Conservation (phyloP, 1,140 invertebrate genomes). For the Andrena cerasifolii region DNA sequence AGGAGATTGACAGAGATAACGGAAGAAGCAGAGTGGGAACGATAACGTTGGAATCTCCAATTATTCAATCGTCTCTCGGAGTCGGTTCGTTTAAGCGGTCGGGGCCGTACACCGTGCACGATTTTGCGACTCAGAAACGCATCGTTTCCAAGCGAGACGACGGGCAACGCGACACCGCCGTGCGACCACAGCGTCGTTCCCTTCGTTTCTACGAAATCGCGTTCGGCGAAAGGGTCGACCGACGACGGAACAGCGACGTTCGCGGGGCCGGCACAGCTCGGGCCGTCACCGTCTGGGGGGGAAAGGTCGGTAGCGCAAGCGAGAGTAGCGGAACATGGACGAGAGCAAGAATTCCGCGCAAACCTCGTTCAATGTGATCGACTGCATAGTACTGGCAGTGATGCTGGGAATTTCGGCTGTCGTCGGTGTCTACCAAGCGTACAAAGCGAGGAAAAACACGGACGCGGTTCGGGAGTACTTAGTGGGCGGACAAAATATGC, state of each 20-base stretch:
- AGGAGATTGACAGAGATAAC: not conserved
- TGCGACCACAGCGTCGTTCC: too few relatives aligned
- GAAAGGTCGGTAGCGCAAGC: too few relatives aligned
- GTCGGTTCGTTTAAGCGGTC: conserved; percentile 44
- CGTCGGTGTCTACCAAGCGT: conserved; percentile 88
- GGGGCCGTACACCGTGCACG: conserved; percentile 21
- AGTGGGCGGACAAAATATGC: conserved; percentile 86
- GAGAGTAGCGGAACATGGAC: not conserved
- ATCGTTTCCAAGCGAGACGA: conserved; percentile 1
- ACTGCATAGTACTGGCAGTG: conserved; percentile 84
- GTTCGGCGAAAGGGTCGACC: too few relatives aligned
- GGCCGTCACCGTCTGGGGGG: too few relatives aligned
- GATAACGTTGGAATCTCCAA: conserved; percentile 65
- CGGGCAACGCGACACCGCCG: not conserved
- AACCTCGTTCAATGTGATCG: conserved; percentile 79
- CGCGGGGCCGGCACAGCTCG: too few relatives aligned
- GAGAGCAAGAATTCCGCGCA: not conserved
- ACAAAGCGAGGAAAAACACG: conserved; percentile 81
- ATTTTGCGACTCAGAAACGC: conserved; percentile 18
- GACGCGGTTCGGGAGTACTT: conserved; percentile 85
- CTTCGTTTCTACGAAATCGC: too few relatives aligned
- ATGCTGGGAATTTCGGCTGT: conserved; percentile 85
- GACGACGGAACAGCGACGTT: too few relatives aligned
- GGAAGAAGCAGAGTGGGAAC: conserved; percentile 51
- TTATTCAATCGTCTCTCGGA: conserved; percentile 74